Evolutionary conservation across 2,888 invertebrate species (phyloP).

Genomic region (Drosophila robusta): DNA sequence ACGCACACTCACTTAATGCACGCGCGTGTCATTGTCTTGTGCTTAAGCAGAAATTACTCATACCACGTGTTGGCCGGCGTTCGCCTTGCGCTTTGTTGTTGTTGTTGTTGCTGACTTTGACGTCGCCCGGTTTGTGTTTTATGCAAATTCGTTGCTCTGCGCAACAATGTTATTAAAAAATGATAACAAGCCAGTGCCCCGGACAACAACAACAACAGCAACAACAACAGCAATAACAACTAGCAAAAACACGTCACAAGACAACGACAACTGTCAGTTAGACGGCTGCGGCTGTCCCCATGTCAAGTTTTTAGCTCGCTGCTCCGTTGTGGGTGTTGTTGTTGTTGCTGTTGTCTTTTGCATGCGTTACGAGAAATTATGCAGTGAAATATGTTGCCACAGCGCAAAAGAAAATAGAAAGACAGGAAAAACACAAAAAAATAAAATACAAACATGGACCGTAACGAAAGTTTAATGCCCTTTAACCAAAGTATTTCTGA

Average conservation of each 20-base stretch:
- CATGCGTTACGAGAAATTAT: slow-evolving; percentile 77
- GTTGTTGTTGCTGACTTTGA: slow-evolving; percentile 19
- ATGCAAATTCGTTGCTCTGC: slow-evolving; percentile 75
- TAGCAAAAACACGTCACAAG: slow-evolving; percentile 49
- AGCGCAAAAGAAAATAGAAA: slow-evolving; percentile 42
- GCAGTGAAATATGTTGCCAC: slow-evolving; percentile 80
- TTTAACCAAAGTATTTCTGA: background rate
- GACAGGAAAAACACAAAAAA: slow-evolving; percentile 8
- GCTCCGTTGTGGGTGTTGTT: slow-evolving; percentile 32
- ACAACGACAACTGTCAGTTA: slow-evolving; percentile 77
- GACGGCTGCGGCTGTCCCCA: slow-evolving; percentile 75
- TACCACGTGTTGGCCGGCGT: slow-evolving; percentile 67
- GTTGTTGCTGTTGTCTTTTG: slow-evolving; percentile 63
- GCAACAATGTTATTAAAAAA: slow-evolving; percentile 81
- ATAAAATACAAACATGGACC: background rate
- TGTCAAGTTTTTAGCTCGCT: slow-evolving; percentile 74
- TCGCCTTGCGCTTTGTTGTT: slow-evolving; percentile 1
- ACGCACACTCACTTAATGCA: slow-evolving; percentile 55
- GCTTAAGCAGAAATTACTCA: slow-evolving; percentile 78
- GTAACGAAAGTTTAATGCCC: slow-evolving; percentile 15
- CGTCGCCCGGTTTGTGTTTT: slow-evolving; percentile 61
- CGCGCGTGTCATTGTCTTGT: slow-evolving; percentile 74
- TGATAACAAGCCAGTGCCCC: slow-evolving; percentile 72
- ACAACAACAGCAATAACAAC: slow-evolving; percentile 21
- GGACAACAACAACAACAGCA: slow-evolving; percentile 38